Evolutionary conservation across 2,888 invertebrate genomes (phyloP).

Genomic region (Cataglyphis altisquamis): DNA sequence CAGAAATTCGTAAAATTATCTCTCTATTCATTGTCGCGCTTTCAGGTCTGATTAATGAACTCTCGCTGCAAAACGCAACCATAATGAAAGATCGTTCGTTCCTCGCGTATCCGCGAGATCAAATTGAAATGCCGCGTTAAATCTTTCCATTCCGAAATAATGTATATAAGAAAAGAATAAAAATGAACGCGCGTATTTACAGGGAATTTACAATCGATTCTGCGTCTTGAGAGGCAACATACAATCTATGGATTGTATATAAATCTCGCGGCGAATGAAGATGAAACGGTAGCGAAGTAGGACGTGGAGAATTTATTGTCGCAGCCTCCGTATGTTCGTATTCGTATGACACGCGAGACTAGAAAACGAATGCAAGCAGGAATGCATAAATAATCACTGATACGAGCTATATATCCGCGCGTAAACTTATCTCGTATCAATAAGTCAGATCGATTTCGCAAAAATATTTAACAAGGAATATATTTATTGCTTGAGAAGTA

Average conservation of each 20-base stretch:
- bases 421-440: neutral
- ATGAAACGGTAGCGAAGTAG: conserved; percentile 51
- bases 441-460: neutral
- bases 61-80: neutral
- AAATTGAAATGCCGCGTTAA: neutral
- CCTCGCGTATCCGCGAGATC: neutral
- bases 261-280: conserved; percentile 37
- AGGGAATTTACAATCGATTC: neutral
- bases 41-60: conserved; percentile 19
- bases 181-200: neutral
- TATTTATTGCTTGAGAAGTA: neutral
- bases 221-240: neutral
- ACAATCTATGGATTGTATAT: conserved; percentile 10
- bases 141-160: neutral
- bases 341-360: neutral
- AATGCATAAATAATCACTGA: conserved; percentile 18
- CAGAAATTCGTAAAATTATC: conserved; percentile 16
- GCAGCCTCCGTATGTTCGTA: conserved; percentile 26
- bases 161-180: neutral
- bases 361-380: conserved; percentile 1
- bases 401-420: neutral
- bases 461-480: neutral
- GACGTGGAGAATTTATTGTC: conserved; percentile 52
- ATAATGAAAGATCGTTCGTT: neutral
- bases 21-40: conserved; percentile 30